Evolutionary conservation across 2,113 vertebrate species (phyloP).

Genomic region (Microtus pennsylvanicus): DNA sequence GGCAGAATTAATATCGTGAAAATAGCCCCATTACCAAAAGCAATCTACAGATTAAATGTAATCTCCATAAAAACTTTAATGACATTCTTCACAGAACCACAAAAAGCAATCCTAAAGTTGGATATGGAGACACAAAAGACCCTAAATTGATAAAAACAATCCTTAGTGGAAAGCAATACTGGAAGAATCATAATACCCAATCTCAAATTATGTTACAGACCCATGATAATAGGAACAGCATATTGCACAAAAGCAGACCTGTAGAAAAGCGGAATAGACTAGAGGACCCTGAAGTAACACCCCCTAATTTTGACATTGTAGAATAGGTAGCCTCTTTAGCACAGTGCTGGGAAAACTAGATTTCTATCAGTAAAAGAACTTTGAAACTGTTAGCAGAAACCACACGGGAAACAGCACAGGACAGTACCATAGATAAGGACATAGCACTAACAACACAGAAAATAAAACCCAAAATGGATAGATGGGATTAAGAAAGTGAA

Average conservation of each 20-base stretch:
- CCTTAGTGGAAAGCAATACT: neutral
- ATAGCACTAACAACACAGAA: neutral
- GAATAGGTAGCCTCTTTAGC: neutral
- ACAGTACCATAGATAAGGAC: neutral
- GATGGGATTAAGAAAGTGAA: neutral
- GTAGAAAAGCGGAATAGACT: neutral
- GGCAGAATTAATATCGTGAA: neutral
- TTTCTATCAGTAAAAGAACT: neutral
- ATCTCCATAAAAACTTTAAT: neutral
- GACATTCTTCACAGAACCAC: neutral
- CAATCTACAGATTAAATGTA: neutral
- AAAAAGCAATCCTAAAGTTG: neutral
- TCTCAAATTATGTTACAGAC: neutral
- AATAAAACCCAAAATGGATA: neutral
- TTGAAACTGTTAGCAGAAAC: neutral
- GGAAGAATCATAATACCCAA: neutral
- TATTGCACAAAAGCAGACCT: neutral
- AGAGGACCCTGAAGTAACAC: neutral
- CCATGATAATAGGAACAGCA: neutral
- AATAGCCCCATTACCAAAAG: neutral
- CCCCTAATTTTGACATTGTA: neutral
- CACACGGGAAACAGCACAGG: accelerated
- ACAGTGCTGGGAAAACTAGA: neutral
- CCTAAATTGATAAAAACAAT: neutral
- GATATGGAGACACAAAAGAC: neutral